phyloP scores from a whole-genome alignment of 2,888 invertebrate genomes.

The Aethes cnicana region DNA sequence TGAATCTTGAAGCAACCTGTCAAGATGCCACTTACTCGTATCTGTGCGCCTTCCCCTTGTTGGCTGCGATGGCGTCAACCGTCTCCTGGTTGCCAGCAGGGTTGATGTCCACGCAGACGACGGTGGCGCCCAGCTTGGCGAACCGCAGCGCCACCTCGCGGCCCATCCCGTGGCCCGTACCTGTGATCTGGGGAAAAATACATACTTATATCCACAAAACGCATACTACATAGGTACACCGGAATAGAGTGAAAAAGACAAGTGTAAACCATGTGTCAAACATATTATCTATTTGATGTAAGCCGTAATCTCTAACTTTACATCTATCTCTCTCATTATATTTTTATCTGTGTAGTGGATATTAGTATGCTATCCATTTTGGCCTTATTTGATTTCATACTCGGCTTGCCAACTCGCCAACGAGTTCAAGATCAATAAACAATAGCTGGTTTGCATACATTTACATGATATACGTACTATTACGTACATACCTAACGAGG shows the following conservation, averaged over 20 bases:
- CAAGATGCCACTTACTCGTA: conserved; percentile 55
- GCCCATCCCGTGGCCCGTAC: conserved; percentile 93
- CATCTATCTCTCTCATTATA: too few species aligned
- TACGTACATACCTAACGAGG: background rate
- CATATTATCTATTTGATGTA: too few species aligned
- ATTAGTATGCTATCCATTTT: too few species aligned
- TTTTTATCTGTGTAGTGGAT: too few species aligned
- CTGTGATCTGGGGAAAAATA: conserved; percentile 85
- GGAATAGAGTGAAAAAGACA: too few species aligned
- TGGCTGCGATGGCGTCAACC: conserved; percentile 70
- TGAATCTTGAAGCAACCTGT: background rate
- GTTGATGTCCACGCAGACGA: conserved; percentile 90
- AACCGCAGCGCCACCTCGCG: conserved; percentile 88
- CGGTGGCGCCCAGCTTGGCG: conserved; percentile 85
- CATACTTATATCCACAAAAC: too few species aligned
- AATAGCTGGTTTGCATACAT: conserved; percentile 6
- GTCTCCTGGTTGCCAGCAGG: conserved; percentile 86
- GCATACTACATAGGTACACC: too few species aligned
- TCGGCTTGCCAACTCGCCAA: too few species aligned
- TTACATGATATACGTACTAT: background rate
- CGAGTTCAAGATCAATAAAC: conserved; percentile 3
- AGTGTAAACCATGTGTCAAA: too few species aligned
- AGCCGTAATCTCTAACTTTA: too few species aligned
- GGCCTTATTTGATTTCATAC: too few species aligned
- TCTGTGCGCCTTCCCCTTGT: conserved; percentile 66